These are phyloP conservation scores for Callipepla squamata DNA, from an alignment of 2,113 vertebrate species.

Conservation along the genomic window DNA sequence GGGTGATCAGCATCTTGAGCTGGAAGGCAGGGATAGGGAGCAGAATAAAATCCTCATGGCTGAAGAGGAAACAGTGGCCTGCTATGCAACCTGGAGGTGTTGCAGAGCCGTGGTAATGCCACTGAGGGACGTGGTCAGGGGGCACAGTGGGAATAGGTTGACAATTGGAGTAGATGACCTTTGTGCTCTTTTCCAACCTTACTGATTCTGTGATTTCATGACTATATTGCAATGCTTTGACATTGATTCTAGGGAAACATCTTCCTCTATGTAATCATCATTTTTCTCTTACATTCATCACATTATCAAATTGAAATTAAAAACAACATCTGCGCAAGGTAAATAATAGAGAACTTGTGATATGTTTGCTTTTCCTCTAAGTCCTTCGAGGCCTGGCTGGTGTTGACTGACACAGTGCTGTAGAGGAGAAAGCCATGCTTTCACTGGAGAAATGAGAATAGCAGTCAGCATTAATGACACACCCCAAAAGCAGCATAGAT, in stretches of 20 bases:
- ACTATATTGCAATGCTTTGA: background rate
- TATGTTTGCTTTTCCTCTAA: background rate
- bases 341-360: background rate
- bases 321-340: background rate
- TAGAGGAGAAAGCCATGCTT: constrained; percentile 5
- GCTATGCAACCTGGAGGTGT: too few relatives aligned
- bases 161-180: too few relatives aligned
- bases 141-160: too few relatives aligned
- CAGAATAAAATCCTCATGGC: too few relatives aligned
- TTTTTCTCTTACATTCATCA: background rate
- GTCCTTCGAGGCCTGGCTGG: constrained; percentile 1
- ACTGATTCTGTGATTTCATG: too few relatives aligned
- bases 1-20: too few relatives aligned
- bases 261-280: background rate
- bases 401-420: background rate
- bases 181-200: too few relatives aligned
- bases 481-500: accelerated
- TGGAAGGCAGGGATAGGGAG: too few relatives aligned
- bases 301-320: background rate
- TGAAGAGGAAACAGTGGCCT: too few relatives aligned
- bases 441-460: background rate
- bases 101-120: too few relatives aligned
- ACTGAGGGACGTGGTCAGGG: too few relatives aligned
- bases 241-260: background rate
- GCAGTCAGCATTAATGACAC: background rate